A percentile compares a stretch with the other conserved stretches of the same genome.
phyloP scores from a whole-genome alignment of 1,140 invertebrate species.

The Maniola jurtina region DNA sequence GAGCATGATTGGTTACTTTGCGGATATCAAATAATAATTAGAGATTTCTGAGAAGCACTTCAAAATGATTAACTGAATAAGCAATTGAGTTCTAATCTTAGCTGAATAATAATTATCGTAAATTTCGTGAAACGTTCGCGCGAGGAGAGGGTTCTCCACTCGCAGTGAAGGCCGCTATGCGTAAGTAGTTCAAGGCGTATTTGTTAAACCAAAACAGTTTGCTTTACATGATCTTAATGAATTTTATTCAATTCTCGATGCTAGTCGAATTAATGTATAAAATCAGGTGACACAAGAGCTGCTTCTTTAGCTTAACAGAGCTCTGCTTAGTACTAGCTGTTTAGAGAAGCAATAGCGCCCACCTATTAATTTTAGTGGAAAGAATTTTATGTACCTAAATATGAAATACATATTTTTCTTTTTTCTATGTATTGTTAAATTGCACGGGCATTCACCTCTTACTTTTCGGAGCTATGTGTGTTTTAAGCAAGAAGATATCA shows the following conservation, averaged over 20 bases:
- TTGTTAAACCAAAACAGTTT: constrained; percentile 28
- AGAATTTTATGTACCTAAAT: too few species aligned
- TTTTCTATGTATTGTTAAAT: too few species aligned
- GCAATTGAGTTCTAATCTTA: constrained; percentile 5
- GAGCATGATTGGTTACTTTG: neutral
- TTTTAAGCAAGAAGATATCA: too few species aligned
- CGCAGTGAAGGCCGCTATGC: constrained; percentile 31
- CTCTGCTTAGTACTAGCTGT: too few species aligned
- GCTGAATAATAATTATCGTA: constrained; percentile 18
- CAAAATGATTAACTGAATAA: neutral
- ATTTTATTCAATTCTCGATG: neutral
- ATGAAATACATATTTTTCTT: too few species aligned
- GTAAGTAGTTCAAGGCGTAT: constrained; percentile 46
- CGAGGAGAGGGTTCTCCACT: constrained; percentile 29
- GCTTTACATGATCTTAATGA: constrained; percentile 19
- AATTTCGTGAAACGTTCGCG: constrained; percentile 28
- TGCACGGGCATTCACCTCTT: too few species aligned
- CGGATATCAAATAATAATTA: neutral
- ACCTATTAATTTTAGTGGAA: too few species aligned
- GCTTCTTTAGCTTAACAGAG: too few species aligned
- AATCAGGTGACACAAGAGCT: too few species aligned
- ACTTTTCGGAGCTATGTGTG: too few species aligned
- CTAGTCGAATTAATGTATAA: too few species aligned
- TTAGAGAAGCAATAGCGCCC: too few species aligned
- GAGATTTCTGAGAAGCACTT: neutral